Evolutionary conservation across 2,888 invertebrate species (phyloP).

Genomic region (Cataglyphis rosenhaueri): DNA sequence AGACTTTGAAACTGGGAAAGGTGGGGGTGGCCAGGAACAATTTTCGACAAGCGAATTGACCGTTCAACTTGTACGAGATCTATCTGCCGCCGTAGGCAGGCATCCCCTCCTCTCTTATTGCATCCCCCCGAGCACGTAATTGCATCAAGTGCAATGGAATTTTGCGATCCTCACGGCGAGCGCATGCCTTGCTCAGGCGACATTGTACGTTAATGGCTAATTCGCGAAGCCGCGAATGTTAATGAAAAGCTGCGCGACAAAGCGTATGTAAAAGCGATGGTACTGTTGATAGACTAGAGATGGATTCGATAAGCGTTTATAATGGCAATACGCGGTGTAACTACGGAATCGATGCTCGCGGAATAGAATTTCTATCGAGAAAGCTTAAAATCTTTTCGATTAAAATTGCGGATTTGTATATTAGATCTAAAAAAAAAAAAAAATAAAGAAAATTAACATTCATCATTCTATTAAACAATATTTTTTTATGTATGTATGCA

Average conservation of each 20-base stretch:
- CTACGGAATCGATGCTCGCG: background rate
- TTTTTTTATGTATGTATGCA: no score
- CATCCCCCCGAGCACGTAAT: slow-evolving; percentile 9
- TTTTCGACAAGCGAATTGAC: slow-evolving; percentile 40
- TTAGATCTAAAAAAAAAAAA: background rate
- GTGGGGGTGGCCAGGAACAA: slow-evolving; percentile 13
- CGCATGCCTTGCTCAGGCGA: slow-evolving; percentile 1
- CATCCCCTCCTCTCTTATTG: background rate
- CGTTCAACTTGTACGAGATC: background rate
- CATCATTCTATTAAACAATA: background rate
- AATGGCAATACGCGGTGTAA: slow-evolving; percentile 24
- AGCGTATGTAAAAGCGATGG: background rate
- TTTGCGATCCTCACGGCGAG: slow-evolving; percentile 18
- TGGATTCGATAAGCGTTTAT: background rate
- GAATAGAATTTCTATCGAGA: background rate
- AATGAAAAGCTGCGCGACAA: background rate
- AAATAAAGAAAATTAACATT: background rate
- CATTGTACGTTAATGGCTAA: slow-evolving; percentile 28
- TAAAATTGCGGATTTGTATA: background rate
- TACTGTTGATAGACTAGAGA: background rate
- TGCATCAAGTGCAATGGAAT: slow-evolving; percentile 51
- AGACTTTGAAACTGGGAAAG: slow-evolving; percentile 56
- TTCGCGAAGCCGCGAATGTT: slow-evolving; percentile 3
- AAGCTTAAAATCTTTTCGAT: background rate
- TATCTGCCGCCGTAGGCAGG: background rate